phyloP scores from a whole-genome alignment of 2,888 invertebrate genomes.

The Conchocele bisecta region DNA sequence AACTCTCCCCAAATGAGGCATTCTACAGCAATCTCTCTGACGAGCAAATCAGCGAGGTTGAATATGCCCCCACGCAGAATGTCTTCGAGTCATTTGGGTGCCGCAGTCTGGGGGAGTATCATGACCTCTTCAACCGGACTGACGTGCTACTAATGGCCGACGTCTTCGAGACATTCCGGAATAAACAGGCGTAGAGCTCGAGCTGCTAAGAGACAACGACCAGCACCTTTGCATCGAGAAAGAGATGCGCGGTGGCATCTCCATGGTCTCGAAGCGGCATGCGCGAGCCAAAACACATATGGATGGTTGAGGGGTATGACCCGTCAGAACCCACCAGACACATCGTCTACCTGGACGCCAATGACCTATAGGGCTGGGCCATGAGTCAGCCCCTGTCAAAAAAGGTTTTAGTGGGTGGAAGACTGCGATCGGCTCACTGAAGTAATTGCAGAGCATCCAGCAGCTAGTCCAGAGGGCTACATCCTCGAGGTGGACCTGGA shows the following conservation, averaged over 20 bases:
- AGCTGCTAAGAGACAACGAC: slow-evolving; percentile 68
- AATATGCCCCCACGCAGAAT: not conserved
- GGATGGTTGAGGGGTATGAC: not conserved
- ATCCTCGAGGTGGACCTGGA: slow-evolving; percentile 83
- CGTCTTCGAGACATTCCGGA: slow-evolving; percentile 76
- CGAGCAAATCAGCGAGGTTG: not conserved
- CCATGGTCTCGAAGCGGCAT: slow-evolving; percentile 44
- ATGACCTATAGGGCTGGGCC: slow-evolving; percentile 44
- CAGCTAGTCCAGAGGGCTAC: slow-evolving; percentile 59
- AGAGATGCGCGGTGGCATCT: slow-evolving; percentile 49
- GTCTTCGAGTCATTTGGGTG: not conserved
- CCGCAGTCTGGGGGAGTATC: not conserved
- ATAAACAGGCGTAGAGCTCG: slow-evolving; percentile 61
- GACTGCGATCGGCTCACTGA: not conserved
- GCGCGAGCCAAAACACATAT: not conserved
- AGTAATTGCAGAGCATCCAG: not conserved
- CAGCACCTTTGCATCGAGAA: slow-evolving; percentile 58
- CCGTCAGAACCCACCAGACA: not conserved
- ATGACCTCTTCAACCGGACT: not conserved
- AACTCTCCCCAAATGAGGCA: not conserved
- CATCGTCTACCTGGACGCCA: slow-evolving; percentile 19
- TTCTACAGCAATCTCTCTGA: not conserved
- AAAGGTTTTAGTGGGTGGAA: slow-evolving; percentile 39
- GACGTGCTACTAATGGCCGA: slow-evolving; percentile 70
- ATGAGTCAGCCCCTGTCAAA: slow-evolving; percentile 66